Evolutionary conservation across 2,888 invertebrate genomes (phyloP).

Genomic region (Dynastes maya): DNA sequence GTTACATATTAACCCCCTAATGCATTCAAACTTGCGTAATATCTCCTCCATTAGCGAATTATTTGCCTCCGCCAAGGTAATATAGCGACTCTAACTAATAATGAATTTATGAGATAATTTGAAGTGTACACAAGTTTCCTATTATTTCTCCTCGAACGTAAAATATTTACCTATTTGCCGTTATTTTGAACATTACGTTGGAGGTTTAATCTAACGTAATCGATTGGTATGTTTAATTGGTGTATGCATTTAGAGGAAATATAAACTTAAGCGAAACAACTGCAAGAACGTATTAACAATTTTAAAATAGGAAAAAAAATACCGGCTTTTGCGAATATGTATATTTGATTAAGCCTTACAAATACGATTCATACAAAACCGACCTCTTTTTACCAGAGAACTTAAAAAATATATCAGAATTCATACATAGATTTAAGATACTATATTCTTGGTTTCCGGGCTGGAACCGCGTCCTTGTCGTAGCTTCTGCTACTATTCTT

Average conservation of each 20-base stretch:
- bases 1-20: conserved; percentile 22
- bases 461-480: no score
- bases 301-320: background rate
- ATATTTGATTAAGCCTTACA: no score
- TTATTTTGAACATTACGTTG: background rate
- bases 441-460: no score
- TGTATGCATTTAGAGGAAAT: background rate
- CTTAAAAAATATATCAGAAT: no score
- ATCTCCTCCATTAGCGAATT: conserved; percentile 41
- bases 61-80: conserved; percentile 7
- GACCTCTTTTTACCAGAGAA: no score
- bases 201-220: background rate
- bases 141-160: conserved; percentile 14
- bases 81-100: conserved; percentile 18
- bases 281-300: background rate
- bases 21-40: conserved; percentile 19
- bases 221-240: background rate
- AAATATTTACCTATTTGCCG: conserved; percentile 26
- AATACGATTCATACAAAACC: no score
- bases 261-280: background rate
- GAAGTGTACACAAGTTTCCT: conserved; percentile 27
- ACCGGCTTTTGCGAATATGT: no score
- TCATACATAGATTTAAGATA: no score
- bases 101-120: conserved; percentile 41
- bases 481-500: no score